These are phyloP conservation scores for Oxyruncus cristatus DNA, from an alignment of 2,113 vertebrate genomes.

Conservation along the genomic window DNA sequence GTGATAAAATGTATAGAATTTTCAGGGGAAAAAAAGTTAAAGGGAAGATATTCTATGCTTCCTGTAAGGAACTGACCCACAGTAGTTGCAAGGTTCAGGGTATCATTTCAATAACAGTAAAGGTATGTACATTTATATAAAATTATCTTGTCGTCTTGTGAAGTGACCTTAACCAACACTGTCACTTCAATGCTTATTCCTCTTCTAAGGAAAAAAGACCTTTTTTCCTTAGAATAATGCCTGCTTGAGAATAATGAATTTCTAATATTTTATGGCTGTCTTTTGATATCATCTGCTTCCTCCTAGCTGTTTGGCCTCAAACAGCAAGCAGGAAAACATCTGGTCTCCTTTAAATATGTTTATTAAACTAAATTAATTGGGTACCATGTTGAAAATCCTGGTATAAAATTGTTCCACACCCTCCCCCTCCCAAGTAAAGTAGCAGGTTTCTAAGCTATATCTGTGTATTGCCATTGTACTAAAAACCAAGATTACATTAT, in stretches of 20 bases:
- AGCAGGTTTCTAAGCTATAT: neutral
- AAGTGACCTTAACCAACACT: neutral
- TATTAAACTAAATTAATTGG: neutral
- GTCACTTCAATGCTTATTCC: neutral
- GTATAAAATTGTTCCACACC: neutral
- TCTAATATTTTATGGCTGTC: neutral
- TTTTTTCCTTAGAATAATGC: neutral
- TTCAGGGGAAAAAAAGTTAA: rapidly evolving
- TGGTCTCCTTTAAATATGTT: neutral
- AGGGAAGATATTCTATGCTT: neutral
- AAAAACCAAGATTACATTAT: neutral
- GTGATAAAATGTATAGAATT: neutral
- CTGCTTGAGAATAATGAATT: neutral
- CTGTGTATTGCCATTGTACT: neutral
- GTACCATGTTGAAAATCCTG: neutral
- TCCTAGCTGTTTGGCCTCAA: neutral
- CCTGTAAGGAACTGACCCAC: neutral
- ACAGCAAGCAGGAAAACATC: constrained; percentile 13
- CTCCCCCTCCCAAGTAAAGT: neutral
- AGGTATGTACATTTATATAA: neutral
- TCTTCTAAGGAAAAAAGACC: neutral
- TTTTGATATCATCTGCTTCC: neutral
- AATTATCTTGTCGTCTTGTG: neutral
- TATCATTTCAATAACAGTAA: neutral
- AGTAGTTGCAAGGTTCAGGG: neutral